Base-by-base conservation (phyloP, 2,113 vertebrate genomes). In the Elgaria multicarinata region DNA sequence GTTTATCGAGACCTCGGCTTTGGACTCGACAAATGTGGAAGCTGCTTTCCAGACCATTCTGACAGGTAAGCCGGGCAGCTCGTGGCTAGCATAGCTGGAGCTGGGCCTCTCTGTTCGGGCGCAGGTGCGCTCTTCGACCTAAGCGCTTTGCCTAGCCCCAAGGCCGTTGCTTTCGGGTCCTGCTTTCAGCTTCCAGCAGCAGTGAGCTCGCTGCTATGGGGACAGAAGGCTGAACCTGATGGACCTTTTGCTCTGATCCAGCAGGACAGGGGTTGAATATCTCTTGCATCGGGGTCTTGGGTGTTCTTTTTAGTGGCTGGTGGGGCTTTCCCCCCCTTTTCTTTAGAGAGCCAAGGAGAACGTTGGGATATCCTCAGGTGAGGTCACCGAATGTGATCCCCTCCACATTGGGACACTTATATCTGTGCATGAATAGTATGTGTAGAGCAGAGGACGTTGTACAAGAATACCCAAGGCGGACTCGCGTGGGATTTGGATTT, bases 1-100 rank as follows among this genome's bases (percentile, higher is more conserved):
- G 87, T 99, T 98, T 92, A 99, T 99, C 50, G 99, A 99, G 96
- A 99, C 99, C 0, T 99, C 99, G 24, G 99, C 99, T 88, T 92
- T 99, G 96, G 98, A 99, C 89, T 99, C 99, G 36, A 98, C 97
- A 92, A 99, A 99, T 6, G 99, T 99, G 75, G 99, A 99, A 97
- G 97, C 95, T 87, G 99, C 99, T 92, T 99, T 99, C 96, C 98
- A 98, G 93, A 98, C 98, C 92, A 98, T 99, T 95, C 98, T 99
- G 93, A 97, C 97, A 96, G 98, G 99, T 99, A 95, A 94, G 97
- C 93, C 76, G 76, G 85, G 79, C 90, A 87, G 66, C 90, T 87
- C 90, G 77, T 74, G 55, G 42, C 31, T 5, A 2, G 75, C 92
- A 76, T 79, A 79, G 4, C 79, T 46, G 3, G 24, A 71, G 88